Evolutionary conservation across 2,113 vertebrate genomes (phyloP), one percentile per base, ranked within the genome.

Genomic region (Blennius ocellaris): DNA sequence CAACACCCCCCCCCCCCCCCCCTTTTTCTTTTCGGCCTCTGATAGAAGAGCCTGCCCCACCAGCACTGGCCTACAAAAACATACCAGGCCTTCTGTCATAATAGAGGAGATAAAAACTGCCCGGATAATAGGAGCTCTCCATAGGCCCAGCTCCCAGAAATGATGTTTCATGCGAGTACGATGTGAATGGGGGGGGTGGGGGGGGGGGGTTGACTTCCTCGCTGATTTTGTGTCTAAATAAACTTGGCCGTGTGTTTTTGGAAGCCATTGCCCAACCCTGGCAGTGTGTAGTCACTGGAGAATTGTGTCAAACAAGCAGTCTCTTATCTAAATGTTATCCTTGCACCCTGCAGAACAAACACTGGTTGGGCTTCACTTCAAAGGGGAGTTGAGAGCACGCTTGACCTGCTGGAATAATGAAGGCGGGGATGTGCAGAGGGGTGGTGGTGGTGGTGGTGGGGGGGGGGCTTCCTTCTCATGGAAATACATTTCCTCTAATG

Each of bases 251-350:
- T 51, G 56, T 69, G 21, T 45, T 9, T 38, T 17, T 53, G 48
- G 17, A 51, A 62, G 38, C 63, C 21, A 81, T 17, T 43, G 58
- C 69, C 65, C 70, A 70, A 49, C 49, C 39, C 17, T 9, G 40
- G 62, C 62, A 41, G 54, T 10, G 37, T 36, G 49, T 40, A 60
- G 53, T 62, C 79, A 47, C 56, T 43, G 58, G 81, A 67, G 78
- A 69, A 77, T 49, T 62, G 41, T 73, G 60, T 69, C 78, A 51
- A 75, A 82, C 69, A 53, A 48, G 56, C 60, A n/a, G 53, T 15
- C 61, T 69, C 75, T 87, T 88, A 85, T 90, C 85, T 82, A 75
- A 85, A 80, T 85, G 71, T 85, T 88, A 77, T 87, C 61, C 58
- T 76, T 56, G 63, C 81, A 67, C 75, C 75, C 60, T 83, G 51